Conservation (phyloP, 2,113 vertebrate genomes). For the Calonectris borealis region DNA sequence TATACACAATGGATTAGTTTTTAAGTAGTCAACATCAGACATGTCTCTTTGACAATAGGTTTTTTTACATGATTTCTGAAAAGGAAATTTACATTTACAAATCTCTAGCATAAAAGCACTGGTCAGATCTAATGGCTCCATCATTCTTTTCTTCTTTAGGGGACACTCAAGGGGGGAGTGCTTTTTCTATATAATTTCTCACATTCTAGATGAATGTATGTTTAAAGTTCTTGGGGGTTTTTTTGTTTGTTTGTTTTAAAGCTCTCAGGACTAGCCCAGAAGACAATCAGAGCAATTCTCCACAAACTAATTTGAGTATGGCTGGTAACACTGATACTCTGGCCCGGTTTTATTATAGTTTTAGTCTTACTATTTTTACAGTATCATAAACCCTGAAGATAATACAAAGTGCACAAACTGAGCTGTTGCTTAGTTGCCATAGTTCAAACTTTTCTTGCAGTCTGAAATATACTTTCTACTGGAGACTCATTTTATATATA, state of each 20-base stretch:
- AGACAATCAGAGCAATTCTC: neutral
- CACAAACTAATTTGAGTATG: neutral
- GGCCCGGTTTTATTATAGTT: neutral
- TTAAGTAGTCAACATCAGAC: slow-evolving; percentile 30
- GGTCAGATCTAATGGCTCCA: neutral
- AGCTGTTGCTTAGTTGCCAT: neutral
- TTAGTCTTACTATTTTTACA: neutral
- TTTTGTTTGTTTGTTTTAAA: neutral
- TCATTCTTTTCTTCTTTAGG: neutral
- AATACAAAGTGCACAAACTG: slow-evolving; percentile 42
- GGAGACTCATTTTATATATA: slow-evolving; percentile 56
- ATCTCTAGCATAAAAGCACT: neutral
- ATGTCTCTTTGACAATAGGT: neutral
- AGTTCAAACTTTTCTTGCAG: slow-evolving; percentile 14
- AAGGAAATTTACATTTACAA: neutral
- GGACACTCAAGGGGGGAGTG: neutral
- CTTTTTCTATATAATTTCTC: fast-evolving
- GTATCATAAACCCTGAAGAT: slow-evolving; percentile 37
- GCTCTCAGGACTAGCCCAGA: neutral
- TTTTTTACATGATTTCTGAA: neutral
- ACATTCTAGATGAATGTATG: fast-evolving
- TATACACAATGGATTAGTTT: neutral
- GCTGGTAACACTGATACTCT: slow-evolving; percentile 2
- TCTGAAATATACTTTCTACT: slow-evolving; percentile 56
- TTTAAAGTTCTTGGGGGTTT: neutral